A percentile compares a stretch with the other conserved stretches of the same genome.
phyloP scores from a whole-genome alignment of 2,797 vertebrate genomes.

The Erpetoichthys calabaricus region DNA sequence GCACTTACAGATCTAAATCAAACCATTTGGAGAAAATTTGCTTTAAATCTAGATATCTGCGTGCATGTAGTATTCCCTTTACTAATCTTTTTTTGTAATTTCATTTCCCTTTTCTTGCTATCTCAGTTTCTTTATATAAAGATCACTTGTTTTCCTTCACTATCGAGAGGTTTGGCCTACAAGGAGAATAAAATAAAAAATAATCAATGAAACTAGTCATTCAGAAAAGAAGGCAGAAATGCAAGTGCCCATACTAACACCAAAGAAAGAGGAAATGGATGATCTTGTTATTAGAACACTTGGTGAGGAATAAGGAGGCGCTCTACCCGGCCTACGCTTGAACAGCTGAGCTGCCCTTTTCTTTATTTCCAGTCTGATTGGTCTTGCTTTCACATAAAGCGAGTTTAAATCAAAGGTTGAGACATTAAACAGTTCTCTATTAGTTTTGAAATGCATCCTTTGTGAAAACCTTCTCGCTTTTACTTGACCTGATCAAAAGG shows the following conservation, averaged over 20 bases:
- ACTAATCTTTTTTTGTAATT: too few relatives aligned
- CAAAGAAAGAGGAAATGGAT: constrained; percentile 21
- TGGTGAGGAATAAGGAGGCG: constrained; percentile 19
- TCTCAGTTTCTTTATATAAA: constrained; percentile 28
- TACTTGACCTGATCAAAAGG: too few relatives aligned
- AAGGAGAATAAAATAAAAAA: constrained; percentile 29
- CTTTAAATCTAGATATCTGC: too few relatives aligned
- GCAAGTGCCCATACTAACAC: constrained; percentile 8
- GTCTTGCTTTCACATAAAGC: constrained; percentile 19
- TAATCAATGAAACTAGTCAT: constrained; percentile 30
- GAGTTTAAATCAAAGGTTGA: constrained; percentile 5
- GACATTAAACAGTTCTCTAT: too few relatives aligned
- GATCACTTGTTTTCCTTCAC: constrained; percentile 20
- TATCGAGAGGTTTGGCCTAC: constrained; percentile 23
- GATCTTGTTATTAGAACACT: constrained; percentile 16
- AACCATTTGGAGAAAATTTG: too few relatives aligned
- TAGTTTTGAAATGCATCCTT: too few relatives aligned
- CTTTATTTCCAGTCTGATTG: constrained; percentile 13
- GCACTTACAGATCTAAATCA: too few relatives aligned
- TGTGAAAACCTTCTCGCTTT: too few relatives aligned
- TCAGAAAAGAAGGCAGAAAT: constrained; percentile 22
- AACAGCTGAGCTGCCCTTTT: constrained; percentile 19
- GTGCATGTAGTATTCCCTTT: too few relatives aligned
- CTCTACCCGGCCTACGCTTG: constrained; percentile 21
- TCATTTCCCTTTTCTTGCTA: constrained; percentile 11